Evolutionary conservation across 2,888 invertebrate species (phyloP).

Genomic region (Epinotia ramella): DNA sequence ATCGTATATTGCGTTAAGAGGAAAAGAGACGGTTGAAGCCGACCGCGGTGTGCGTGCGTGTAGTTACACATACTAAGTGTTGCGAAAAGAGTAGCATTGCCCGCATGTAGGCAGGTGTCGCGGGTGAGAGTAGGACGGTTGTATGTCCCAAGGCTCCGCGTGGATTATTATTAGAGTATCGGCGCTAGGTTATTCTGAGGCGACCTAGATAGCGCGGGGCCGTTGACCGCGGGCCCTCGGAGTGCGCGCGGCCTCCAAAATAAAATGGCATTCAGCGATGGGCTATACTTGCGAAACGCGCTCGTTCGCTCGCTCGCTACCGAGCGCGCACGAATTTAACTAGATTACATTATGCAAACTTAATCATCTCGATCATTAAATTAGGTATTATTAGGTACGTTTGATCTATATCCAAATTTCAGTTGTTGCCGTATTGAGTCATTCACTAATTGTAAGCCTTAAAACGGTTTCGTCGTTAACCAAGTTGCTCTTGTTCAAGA

Average conservation of each 20-base stretch:
- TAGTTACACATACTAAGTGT: constrained; percentile 62
- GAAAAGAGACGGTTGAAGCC: constrained; percentile 73
- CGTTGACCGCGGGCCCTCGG: constrained; percentile 84
- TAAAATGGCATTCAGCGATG: constrained; percentile 84
- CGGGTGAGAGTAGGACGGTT: constrained; percentile 76
- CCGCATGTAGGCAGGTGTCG: constrained; percentile 61
- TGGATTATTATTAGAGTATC: constrained; percentile 84
- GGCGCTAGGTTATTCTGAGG: constrained; percentile 85
- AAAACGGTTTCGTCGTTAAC: neutral
- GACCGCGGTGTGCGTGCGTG: constrained; percentile 59
- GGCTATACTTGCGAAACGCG: constrained; percentile 82
- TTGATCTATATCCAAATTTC: constrained; percentile 28
- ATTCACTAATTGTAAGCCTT: neutral
- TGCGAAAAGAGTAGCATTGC: constrained; percentile 73
- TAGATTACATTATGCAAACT: constrained; percentile 31
- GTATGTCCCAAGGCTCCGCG: constrained; percentile 74
- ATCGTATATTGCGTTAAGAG: constrained; percentile 56
- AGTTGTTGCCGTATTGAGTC: constrained; percentile 12
- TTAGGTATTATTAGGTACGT: constrained; percentile 22
- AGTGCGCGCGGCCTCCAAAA: constrained; percentile 83
- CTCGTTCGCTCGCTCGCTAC: constrained; percentile 51
- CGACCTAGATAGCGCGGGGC: constrained; percentile 84
- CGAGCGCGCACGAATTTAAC: constrained; percentile 30
- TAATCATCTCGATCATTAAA: constrained; percentile 20
- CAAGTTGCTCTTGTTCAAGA: neutral